Percentiles rank a stretch among this genome's conserved stretches.
Evolutionary conservation across 2,888 invertebrate species (phyloP).

Genomic region (Netelia melanura): DNA sequence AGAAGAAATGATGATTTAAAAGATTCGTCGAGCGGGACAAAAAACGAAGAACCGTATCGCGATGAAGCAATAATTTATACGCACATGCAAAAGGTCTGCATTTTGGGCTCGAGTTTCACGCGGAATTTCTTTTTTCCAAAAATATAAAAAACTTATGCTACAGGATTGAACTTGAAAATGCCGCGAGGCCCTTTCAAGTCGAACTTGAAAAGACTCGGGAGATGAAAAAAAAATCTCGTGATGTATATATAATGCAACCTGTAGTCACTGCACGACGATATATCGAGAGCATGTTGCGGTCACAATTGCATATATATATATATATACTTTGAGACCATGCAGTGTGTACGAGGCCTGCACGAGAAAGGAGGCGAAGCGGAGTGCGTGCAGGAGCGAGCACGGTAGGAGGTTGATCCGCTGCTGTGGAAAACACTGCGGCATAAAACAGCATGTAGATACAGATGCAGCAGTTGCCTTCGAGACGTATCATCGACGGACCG

Average conservation of each 20-base stretch:
- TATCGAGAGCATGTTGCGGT: constrained; percentile 48
- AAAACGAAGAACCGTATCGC: no score
- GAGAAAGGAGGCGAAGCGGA: constrained; percentile 33
- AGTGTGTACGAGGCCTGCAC: constrained; percentile 4
- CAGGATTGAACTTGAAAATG: background rate
- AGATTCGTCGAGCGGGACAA: no score
- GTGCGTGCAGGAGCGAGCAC: constrained; percentile 58
- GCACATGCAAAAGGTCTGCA: no score
- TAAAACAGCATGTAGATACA: constrained; percentile 11
- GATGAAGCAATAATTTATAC: no score
- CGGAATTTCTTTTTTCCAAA: no score
- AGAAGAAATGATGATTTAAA: no score
- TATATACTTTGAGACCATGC: constrained; percentile 3
- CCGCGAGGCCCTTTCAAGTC: constrained; percentile 16
- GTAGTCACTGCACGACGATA: background rate
- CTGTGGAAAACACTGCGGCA: constrained; percentile 23
- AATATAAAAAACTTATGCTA: no score
- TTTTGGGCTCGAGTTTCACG: no score
- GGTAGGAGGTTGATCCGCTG: constrained; percentile 52
- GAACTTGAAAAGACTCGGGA: constrained; percentile 9
- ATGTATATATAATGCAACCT: constrained; percentile 18
- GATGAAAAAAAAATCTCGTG: constrained; percentile 13
- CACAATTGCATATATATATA: background rate
- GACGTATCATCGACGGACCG: constrained; percentile 48
- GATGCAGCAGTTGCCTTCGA: constrained; percentile 40